phyloP scores from a whole-genome alignment of 1,140 invertebrate genomes.

The Caerostris darwini region DNA sequence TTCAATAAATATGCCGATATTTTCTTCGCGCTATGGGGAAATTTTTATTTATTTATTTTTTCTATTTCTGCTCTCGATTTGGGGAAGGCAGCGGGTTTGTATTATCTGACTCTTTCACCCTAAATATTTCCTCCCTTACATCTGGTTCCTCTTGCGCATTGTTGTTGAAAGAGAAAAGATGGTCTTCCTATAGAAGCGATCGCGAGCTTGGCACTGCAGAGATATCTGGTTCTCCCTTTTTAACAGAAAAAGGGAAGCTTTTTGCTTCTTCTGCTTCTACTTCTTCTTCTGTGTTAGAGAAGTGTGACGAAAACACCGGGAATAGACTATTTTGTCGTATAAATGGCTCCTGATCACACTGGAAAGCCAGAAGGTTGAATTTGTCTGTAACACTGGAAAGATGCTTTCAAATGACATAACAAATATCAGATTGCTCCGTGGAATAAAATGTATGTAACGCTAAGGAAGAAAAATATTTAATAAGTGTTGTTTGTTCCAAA shows the following conservation, averaged over 20 bases:
- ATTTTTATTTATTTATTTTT: no score
- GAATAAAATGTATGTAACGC: constrained; percentile 4
- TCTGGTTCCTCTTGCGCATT: background rate
- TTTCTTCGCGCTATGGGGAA: background rate
- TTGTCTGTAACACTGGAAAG: constrained; percentile 9
- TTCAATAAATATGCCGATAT: constrained; percentile 61
- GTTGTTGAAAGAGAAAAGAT: constrained; percentile 50
- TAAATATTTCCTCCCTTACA: constrained; percentile 38
- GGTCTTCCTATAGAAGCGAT: constrained; percentile 57
- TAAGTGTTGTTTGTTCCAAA: no score
- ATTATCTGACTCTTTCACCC: constrained; percentile 28
- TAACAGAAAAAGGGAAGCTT: background rate
- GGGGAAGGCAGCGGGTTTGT: background rate
- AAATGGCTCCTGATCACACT: constrained; percentile 1
- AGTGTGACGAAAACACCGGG: constrained; percentile 37
- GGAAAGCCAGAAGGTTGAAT: constrained; percentile 31
- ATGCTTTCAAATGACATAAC: constrained; percentile 39
- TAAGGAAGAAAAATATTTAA: background rate
- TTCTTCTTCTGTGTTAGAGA: constrained; percentile 9
- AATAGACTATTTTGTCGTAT: constrained; percentile 58
- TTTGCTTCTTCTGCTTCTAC: background rate
- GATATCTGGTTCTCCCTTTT: constrained; percentile 38
- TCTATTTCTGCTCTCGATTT: constrained; percentile 1
- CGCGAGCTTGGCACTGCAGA: background rate
- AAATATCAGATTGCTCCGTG: constrained; percentile 41